Conservation (phyloP, 2,113 vertebrate genomes). For the Mustela lutreola region DNA sequence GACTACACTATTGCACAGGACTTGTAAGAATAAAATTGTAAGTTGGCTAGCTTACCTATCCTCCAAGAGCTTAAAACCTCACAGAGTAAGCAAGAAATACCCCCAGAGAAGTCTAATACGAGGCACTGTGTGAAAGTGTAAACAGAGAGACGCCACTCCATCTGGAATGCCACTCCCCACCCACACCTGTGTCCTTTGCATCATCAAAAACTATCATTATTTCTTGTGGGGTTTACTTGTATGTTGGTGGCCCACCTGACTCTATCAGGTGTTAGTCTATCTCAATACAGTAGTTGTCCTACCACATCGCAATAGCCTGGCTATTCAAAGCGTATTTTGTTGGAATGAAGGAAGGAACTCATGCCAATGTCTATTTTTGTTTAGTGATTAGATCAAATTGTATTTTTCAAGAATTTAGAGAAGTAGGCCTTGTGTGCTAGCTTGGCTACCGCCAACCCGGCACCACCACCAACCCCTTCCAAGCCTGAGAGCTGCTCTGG, state of each 20-base stretch:
- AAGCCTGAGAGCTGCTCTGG: not conserved
- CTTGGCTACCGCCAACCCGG: not conserved
- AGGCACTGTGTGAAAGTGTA: not conserved
- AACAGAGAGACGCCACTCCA: rapidly evolving
- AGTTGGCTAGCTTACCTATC: not conserved
- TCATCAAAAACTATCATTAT: not conserved
- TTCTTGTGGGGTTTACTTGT: not conserved
- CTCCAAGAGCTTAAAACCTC: not conserved
- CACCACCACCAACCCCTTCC: not conserved
- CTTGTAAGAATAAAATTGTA: not conserved
- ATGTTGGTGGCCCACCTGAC: not conserved
- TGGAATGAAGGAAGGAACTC: not conserved
- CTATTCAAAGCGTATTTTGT: not conserved
- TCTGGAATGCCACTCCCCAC: not conserved
- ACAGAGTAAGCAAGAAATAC: not conserved
- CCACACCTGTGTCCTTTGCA: not conserved
- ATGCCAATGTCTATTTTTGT: not conserved
- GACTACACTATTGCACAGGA: not conserved
- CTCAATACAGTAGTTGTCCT: not conserved
- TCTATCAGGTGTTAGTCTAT: not conserved
- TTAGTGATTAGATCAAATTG: not conserved
- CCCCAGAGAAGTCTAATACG: not conserved
- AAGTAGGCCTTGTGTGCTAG: not conserved
- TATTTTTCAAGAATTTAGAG: not conserved
- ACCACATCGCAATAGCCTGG: not conserved